phyloP scores from a whole-genome alignment of 2,113 vertebrate species.

The Cariama cristata region DNA sequence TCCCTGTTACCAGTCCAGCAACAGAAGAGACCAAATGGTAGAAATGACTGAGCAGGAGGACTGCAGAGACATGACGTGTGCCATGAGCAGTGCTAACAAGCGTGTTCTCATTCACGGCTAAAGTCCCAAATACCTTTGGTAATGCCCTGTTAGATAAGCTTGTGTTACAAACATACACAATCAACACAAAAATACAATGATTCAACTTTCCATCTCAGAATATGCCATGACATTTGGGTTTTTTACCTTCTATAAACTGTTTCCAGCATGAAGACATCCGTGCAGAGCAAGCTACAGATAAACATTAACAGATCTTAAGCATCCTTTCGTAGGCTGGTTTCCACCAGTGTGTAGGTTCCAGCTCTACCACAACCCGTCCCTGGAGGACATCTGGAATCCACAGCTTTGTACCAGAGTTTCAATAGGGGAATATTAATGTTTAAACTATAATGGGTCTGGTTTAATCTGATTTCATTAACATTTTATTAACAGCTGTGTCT shows the following conservation, averaged over 20 bases:
- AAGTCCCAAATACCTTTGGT: background rate
- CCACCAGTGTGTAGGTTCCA: background rate
- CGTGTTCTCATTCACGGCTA: background rate
- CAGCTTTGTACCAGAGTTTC: background rate
- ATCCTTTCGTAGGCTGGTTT: background rate
- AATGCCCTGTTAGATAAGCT: background rate
- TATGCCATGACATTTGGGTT: rapidly evolving
- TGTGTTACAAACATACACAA: background rate
- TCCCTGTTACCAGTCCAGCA: background rate
- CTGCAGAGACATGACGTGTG: background rate
- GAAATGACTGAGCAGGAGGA: background rate
- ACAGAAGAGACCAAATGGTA: background rate
- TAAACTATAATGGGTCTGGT: conserved; percentile 11
- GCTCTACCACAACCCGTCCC: background rate
- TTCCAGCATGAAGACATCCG: background rate
- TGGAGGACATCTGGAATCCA: background rate
- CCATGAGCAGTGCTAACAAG: background rate
- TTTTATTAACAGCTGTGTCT: conserved; percentile 38
- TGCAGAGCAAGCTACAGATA: background rate
- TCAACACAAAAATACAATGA: background rate
- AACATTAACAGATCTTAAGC: background rate
- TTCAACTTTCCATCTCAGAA: background rate
- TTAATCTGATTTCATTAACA: conserved; percentile 44
- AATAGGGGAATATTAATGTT: conserved; percentile 29
- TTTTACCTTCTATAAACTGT: background rate